Evolutionary conservation across 2,113 vertebrate genomes (phyloP).

Genomic region (Mus pahari): DNA sequence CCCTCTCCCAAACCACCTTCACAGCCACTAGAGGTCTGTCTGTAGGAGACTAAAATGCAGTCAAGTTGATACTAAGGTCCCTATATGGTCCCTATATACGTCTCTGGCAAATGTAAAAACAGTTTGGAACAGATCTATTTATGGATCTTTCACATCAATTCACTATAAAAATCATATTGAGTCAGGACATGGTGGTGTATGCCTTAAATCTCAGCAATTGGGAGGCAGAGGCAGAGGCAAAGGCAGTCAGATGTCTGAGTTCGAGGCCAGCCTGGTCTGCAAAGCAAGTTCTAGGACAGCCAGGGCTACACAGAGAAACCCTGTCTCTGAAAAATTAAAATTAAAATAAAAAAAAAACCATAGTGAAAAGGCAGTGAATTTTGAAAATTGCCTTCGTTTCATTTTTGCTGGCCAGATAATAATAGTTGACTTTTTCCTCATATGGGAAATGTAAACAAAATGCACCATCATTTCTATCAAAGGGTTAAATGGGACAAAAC

Average conservation of each 20-base stretch:
- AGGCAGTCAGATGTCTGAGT: background rate
- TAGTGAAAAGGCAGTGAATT: slow-evolving; percentile 20
- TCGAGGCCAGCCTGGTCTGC: background rate
- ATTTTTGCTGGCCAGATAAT: slow-evolving; percentile 11
- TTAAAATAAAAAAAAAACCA: background rate
- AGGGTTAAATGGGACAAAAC: background rate
- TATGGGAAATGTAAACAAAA: background rate
- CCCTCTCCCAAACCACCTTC: background rate
- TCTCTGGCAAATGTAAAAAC: background rate
- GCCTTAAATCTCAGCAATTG: background rate
- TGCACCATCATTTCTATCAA: background rate
- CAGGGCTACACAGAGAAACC: background rate
- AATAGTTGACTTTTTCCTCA: slow-evolving; percentile 19
- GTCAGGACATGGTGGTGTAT: background rate
- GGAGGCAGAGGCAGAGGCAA: background rate
- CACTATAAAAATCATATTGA: slow-evolving; percentile 44
- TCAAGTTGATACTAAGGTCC: background rate
- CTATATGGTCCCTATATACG: background rate
- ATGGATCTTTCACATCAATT: background rate
- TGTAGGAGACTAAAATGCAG: background rate
- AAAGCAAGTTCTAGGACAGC: background rate
- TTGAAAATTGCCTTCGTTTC: slow-evolving; percentile 37
- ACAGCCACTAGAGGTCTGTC: background rate
- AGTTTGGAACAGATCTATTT: background rate
- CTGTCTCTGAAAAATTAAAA: background rate